These are phyloP conservation scores for Colossoma macropomum DNA, from an alignment of 2,113 vertebrate genomes.

Conservation along the genomic window DNA sequence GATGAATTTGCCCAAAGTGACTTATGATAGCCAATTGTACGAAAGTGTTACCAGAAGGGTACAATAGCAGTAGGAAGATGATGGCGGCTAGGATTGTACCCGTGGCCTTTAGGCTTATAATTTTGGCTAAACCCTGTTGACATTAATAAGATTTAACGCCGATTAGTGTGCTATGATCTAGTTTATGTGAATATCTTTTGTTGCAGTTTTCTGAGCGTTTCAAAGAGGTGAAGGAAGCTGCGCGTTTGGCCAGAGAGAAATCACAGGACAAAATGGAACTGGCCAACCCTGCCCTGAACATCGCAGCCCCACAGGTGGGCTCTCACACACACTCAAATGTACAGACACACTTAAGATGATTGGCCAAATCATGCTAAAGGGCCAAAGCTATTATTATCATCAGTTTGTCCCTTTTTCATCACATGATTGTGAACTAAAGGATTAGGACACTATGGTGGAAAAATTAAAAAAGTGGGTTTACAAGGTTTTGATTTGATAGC, in stretches of 20 bases:
- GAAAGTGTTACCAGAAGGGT: not conserved
- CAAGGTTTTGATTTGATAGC: no score
- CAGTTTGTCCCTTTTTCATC: not conserved
- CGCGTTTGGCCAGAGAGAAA: slow-evolving; percentile 91
- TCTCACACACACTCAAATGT: not conserved
- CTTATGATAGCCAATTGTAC: not conserved
- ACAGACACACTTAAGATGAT: not conserved
- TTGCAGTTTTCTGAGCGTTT: slow-evolving; percentile 78
- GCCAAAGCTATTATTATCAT: not conserved
- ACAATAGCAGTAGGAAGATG: not conserved
- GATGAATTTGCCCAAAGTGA: not conserved
- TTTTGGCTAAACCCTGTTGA: not conserved
- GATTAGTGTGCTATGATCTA: not conserved
- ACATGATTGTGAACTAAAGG: not conserved
- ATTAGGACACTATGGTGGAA: not conserved
- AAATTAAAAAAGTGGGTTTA: no score
- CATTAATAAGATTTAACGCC: not conserved
- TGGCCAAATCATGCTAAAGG: not conserved
- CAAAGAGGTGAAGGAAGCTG: slow-evolving; percentile 90
- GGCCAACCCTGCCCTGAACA: slow-evolving; percentile 85
- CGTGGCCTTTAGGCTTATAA: not conserved
- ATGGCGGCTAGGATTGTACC: not conserved
- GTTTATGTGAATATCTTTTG: slow-evolving; percentile 7
- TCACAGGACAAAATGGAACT: slow-evolving; percentile 95
- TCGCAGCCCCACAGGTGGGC: slow-evolving; percentile 90